Percentiles rank a stretch among this genome's conserved stretches.
Evolutionary conservation across 2,113 vertebrate genomes (phyloP).

Genomic region (Shinisaurus crocodilurus): DNA sequence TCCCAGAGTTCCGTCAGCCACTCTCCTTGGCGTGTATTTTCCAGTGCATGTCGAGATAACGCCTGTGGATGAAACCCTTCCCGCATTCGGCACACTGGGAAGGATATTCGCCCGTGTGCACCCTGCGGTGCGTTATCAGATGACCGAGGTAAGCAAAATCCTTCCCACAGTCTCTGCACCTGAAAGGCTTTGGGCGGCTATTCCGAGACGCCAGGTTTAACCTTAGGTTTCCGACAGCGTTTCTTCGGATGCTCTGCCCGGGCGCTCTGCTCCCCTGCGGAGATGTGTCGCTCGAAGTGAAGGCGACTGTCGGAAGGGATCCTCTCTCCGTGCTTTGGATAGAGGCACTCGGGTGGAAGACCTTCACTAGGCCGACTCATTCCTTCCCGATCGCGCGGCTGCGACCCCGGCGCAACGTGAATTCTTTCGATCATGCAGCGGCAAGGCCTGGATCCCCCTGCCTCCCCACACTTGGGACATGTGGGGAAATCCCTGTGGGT

Average conservation of each 20-base stretch:
- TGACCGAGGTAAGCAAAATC: slow-evolving; percentile 19
- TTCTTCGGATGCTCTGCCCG: slow-evolving; percentile 31
- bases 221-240: slow-evolving; percentile 74
- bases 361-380: rapidly evolving
- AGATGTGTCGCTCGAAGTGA: not conserved
- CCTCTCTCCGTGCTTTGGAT: not conserved
- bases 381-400: not conserved
- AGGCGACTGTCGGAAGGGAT: not conserved
- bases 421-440: not conserved
- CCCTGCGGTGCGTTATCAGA: slow-evolving; percentile 18
- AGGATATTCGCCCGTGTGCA: slow-evolving; percentile 28
- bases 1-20: not conserved
- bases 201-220: slow-evolving; percentile 65
- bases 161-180: slow-evolving; percentile 67
- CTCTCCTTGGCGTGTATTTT: not conserved
- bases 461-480: not conserved
- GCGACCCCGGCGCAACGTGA: rapidly evolving
- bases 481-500: not conserved
- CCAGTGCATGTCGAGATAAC: slow-evolving; percentile 22
- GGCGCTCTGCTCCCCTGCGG: rapidly evolving
- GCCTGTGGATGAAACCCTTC: not conserved
- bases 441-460: rapidly evolving
- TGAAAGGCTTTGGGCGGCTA: not conserved
- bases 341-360: no score
- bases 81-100: slow-evolving; percentile 39